Evolutionary conservation across 1,140 invertebrate genomes (phyloP), one percentile per base, ranked within the genome.

Genomic region (Tigriopus japonicus): DNA sequence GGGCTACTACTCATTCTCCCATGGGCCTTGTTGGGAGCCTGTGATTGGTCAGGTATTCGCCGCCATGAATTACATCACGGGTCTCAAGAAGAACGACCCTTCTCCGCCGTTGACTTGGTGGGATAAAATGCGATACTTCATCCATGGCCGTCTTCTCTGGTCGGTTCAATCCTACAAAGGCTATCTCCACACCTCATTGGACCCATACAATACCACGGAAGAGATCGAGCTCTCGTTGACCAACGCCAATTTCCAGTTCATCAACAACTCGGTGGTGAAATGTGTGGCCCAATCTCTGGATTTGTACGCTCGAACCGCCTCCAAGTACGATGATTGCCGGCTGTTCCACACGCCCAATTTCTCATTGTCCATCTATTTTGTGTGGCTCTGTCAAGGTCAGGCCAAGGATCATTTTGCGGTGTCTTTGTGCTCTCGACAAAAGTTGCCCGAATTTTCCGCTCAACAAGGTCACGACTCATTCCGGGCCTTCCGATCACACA

Each of bases 161-260:
- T 83, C 85, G 59, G 83, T 88, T 10, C 79, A 84, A 24, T 54
- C 59, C 9, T 19, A 96, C 63, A 90, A 87, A 1, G 80, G 94
- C 15, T 73, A 91, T 42, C 70, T 98, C 66, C 92, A 97, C 71
- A 91, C 91, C 1, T 95, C 91, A 0, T 74, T 94, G 6, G 92
- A 98, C 77, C 95, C 95, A 0, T 98, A 97, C 69, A 98, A 98
- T 69, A 93, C 88, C 0, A 98, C 94, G 0, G 95, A 99, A 71
- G 86, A 98, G 72, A 96, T 99, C 88, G 94, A 98, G 71, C 75
- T 96, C 17, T 87, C 88, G 0, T 98, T 94, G 91, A 84, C 80
- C 7, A 81, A 89, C 64, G 76, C 94, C 0, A 82, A 86, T 17
- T 81, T 98, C 66, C 90, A 98, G 66, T 97, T 93, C 91, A 92